phyloP scores from a whole-genome alignment of 2,888 invertebrate species.

The Hedya salicella region DNA sequence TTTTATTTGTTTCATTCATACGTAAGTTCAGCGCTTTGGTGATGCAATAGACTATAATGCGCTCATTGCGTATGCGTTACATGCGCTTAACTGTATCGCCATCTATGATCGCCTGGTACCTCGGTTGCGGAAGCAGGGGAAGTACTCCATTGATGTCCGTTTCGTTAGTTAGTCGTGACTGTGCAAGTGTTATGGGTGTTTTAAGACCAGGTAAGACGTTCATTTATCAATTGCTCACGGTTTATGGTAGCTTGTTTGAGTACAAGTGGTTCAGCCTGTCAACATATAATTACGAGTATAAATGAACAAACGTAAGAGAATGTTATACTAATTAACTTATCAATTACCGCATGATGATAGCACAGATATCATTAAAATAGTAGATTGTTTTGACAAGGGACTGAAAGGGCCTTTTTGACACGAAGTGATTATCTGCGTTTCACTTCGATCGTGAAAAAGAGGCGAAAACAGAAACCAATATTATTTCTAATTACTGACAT shows the following conservation, averaged over 20 bases:
- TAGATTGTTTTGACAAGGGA: too few relatives aligned
- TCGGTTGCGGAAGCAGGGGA: slow-evolving; percentile 56
- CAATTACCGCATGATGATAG: too few relatives aligned
- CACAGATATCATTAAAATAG: too few relatives aligned
- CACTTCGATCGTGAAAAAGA: too few relatives aligned
- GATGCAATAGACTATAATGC: slow-evolving; percentile 68
- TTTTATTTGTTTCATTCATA: slow-evolving; percentile 12
- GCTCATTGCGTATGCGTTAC: slow-evolving; percentile 70
- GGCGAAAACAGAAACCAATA: too few relatives aligned
- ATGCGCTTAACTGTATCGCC: slow-evolving; percentile 74
- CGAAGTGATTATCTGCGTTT: too few relatives aligned
- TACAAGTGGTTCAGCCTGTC: too few relatives aligned
- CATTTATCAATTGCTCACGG: not conserved
- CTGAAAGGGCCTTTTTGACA: too few relatives aligned
- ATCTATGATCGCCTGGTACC: slow-evolving; percentile 61
- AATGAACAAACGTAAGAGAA: too few relatives aligned
- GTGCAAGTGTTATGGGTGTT: slow-evolving; percentile 58
- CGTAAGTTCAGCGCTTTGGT: slow-evolving; percentile 46
- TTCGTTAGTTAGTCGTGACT: slow-evolving; percentile 18
- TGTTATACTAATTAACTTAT: too few relatives aligned
- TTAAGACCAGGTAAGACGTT: slow-evolving; percentile 58
- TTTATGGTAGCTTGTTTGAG: not conserved
- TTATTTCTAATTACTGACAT: too few relatives aligned
- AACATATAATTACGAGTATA: too few relatives aligned
- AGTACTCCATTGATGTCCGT: slow-evolving; percentile 51